Evolutionary conservation across 2,797 vertebrate species (phyloP).

Genomic region (Xenentodon cancila): DNA sequence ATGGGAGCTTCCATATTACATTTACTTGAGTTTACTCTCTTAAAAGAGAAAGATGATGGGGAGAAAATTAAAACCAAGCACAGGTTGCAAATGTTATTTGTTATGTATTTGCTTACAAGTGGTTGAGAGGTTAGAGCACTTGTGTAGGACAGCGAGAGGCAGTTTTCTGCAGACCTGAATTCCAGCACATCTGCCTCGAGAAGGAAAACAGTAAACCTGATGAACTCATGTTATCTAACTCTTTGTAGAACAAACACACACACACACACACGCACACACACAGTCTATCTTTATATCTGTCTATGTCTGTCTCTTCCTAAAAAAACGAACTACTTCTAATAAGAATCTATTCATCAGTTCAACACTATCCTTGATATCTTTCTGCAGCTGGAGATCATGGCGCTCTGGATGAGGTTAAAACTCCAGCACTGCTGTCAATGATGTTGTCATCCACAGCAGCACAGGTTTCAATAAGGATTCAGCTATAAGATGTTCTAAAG

Average conservation of each 20-base stretch:
- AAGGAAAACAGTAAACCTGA: conserved; percentile 73
- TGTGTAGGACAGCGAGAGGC: conserved; percentile 20
- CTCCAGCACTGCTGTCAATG: conserved; percentile 60
- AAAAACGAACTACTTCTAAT: conserved; percentile 35
- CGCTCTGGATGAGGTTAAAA: conserved; percentile 40
- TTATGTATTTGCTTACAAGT: conserved; percentile 56
- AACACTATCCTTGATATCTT: conserved; percentile 54
- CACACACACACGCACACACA: not conserved
- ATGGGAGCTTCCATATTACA: conserved; percentile 35
- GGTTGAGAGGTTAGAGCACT: conserved; percentile 55
- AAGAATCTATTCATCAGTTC: conserved; percentile 44
- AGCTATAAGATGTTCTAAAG: conserved; percentile 34
- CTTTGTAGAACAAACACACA: conserved; percentile 52
- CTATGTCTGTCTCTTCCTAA: conserved; percentile 34
- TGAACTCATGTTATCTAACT: conserved; percentile 80
- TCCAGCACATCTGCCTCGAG: conserved; percentile 65
- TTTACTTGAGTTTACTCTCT: conserved; percentile 35
- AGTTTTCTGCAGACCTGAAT: conserved; percentile 52
- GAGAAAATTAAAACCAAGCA: not conserved
- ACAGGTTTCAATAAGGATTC: conserved; percentile 32
- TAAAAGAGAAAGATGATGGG: conserved; percentile 13
- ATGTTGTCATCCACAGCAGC: conserved; percentile 54
- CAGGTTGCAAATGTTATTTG: conserved; percentile 47
- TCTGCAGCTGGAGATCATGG: conserved; percentile 43
- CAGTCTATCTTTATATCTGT: conserved; percentile 1